These are phyloP conservation scores for Phylloscopus trochilus DNA, from an alignment of 2,113 vertebrate species.

Conservation along the genomic window DNA sequence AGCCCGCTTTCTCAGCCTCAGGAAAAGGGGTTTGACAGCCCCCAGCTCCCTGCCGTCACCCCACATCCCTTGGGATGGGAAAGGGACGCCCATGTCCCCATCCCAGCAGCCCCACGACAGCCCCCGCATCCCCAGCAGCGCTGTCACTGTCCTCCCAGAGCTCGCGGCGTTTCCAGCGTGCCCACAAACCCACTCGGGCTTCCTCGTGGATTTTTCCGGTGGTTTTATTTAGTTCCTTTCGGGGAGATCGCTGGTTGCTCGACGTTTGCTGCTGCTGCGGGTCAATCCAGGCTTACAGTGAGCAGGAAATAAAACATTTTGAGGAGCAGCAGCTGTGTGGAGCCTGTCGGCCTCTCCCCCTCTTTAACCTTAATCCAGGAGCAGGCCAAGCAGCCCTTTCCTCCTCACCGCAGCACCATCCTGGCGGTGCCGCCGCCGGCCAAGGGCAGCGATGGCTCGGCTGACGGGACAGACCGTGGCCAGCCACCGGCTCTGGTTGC, in stretches of 20 bases:
- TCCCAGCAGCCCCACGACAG: background rate
- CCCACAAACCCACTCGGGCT: background rate
- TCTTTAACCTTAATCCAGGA: background rate
- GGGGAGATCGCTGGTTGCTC: background rate
- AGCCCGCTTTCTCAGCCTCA: no score
- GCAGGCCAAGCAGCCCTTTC: background rate
- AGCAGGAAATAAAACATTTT: conserved; percentile 36
- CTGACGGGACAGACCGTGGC: background rate
- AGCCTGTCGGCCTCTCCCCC: background rate
- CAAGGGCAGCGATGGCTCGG: accelerated
- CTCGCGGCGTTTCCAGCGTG: background rate
- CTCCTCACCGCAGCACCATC: background rate
- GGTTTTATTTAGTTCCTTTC: background rate
- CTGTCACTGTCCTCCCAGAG: background rate
- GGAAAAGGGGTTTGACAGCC: background rate
- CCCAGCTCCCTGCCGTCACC: background rate
- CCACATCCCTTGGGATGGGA: background rate
- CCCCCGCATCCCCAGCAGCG: background rate
- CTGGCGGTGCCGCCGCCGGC: accelerated
- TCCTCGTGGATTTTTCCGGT: background rate
- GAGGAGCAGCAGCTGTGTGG: conserved; percentile 19
- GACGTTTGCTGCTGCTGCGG: background rate
- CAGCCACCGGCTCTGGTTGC: accelerated
- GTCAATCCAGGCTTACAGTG: conserved; percentile 33
- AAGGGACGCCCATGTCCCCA: background rate